Base-by-base conservation (phyloP, 2,888 invertebrate genomes). In the Sphaerophoria taeniata region DNA sequence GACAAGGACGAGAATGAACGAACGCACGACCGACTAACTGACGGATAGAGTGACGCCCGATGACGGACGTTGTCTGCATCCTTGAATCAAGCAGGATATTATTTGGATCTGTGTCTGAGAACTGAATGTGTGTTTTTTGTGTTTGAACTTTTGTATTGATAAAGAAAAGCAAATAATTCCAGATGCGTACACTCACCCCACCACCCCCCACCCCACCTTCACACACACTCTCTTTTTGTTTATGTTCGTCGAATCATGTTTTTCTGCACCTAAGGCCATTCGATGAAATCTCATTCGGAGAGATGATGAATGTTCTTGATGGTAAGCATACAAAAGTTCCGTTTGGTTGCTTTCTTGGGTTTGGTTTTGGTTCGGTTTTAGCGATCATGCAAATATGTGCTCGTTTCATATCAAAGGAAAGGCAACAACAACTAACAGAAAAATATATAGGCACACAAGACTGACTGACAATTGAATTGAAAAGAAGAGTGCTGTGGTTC, bases 21-120 rank as follows among this genome's bases (percentile, higher is more conserved):
- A 9, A 16, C 14, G 7, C 4, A 16, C 16, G 14, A 49, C n/a
- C 24, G 24, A 24, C 24, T 24, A 24, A 47, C 47, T 14, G 6
- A 6, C 16, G 16, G 14, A 16, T 6, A 16, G 2, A 16, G 7
- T 24, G 34, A 16, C 36, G 6, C 39, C 3, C n/a, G n/a, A 39
- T 56, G 47, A 83, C 69, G 51, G 53, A 78, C 73, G 49, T 63
- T 65, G 63, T 70, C 51, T 61, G 56, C 77, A 82, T 76, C 49
- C 55, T 34, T 53, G 36, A 73, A 67, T 63, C 72, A 24, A 24
- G 24, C 24, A 63, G n/a, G 16, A 61, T 34, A 14, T 63, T 49
- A 55, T 56, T 34, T 34, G 14, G 34, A 58, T 49, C 16, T 65
- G 12, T 33, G n/a, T 33, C 1, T 51, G 53, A 39, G 6, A 7